Percentiles rank a stretch among this genome's conserved stretches.
phyloP scores from a whole-genome alignment of 2,113 vertebrate species.

The Eonycteris spelaea region DNA sequence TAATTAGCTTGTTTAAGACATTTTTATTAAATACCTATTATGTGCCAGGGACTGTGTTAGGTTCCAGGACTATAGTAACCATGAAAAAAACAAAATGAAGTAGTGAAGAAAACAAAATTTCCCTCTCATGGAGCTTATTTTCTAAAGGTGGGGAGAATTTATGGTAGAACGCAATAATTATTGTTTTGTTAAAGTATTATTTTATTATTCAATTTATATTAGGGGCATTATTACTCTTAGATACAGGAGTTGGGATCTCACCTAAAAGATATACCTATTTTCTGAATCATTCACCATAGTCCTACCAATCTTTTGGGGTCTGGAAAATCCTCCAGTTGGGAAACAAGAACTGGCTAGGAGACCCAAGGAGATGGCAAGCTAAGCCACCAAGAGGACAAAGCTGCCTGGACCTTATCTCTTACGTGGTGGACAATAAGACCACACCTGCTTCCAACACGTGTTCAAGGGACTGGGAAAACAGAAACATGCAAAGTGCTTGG shows the following conservation, averaged over 20 bases:
- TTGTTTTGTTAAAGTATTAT: not conserved
- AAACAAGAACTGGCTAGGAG: not conserved
- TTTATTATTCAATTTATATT: not conserved
- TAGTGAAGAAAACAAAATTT: not conserved
- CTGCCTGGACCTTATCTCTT: slow-evolving; percentile 30
- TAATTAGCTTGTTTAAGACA: not conserved
- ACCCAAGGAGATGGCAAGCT: not conserved
- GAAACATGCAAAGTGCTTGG: not conserved
- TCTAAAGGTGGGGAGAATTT: not conserved
- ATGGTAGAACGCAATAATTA: not conserved
- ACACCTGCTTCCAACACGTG: not conserved
- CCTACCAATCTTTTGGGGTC: not conserved
- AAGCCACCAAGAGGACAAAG: not conserved
- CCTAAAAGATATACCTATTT: not conserved
- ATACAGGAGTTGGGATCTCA: not conserved
- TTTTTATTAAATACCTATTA: not conserved
- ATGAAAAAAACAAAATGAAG: not conserved
- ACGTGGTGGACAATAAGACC: not conserved
- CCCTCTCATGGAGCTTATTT: not conserved
- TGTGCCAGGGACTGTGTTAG: not conserved
- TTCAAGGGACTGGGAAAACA: not conserved
- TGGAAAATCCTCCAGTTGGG: not conserved
- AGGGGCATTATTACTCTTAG: not conserved
- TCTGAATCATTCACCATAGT: not conserved
- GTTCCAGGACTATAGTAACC: not conserved